Percentiles rank a stretch among this genome's conserved stretches.
These are phyloP conservation scores for Heteronetta atricapilla DNA, from an alignment of 2,113 vertebrate genomes.

Conservation along the genomic window DNA sequence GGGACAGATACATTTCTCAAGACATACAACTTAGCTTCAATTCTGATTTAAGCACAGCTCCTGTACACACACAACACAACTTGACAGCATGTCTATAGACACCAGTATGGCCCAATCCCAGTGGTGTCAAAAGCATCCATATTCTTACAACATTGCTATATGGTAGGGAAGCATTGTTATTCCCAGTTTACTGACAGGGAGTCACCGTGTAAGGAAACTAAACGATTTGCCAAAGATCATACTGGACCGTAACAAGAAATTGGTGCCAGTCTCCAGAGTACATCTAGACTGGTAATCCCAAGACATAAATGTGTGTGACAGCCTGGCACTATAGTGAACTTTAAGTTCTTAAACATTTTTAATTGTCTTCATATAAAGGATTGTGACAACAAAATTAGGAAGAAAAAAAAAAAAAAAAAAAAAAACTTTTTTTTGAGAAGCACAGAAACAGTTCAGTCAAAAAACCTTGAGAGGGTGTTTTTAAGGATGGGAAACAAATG, in stretches of 20 bases:
- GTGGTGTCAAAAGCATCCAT: neutral
- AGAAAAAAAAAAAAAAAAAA: neutral
- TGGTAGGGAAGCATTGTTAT: neutral
- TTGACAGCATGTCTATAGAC: neutral
- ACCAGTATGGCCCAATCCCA: neutral
- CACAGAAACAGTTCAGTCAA: neutral
- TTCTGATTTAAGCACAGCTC: neutral
- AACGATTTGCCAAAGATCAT: neutral
- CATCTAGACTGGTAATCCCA: neutral
- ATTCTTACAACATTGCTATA: neutral
- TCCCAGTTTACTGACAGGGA: neutral
- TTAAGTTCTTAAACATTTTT: neutral
- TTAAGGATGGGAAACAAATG: conserved; percentile 10
- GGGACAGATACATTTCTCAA: neutral
- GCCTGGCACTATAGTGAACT: neutral
- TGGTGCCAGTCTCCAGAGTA: neutral
- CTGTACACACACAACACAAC: neutral
- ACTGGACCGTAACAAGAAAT: neutral
- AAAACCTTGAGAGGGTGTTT: neutral
- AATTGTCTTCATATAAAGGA: neutral
- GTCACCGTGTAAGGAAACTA: neutral
- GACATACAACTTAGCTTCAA: neutral
- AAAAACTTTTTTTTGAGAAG: neutral
- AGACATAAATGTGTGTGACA: neutral
- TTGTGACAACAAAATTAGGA: neutral